Evolutionary conservation across 2,113 vertebrate genomes (phyloP).

Genomic region (Oncorhynchus clarkii): DNA sequence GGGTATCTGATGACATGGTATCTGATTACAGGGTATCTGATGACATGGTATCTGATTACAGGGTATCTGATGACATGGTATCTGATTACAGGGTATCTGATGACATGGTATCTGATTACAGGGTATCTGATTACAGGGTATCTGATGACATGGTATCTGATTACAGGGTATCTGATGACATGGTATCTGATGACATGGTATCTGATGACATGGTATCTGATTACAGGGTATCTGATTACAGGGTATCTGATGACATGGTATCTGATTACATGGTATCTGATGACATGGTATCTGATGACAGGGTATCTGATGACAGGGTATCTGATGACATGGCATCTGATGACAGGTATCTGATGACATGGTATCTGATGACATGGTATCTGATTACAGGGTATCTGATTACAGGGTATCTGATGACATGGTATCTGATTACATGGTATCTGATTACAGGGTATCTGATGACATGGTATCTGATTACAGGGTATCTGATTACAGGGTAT

Average conservation of each 20-base stretch:
- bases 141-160: background rate
- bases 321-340: no score
- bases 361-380: background rate
- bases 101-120: background rate
- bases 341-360: background rate
- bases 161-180: accelerated
- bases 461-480: background rate
- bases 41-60: no score
- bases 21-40: background rate
- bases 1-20: no score
- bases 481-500: background rate
- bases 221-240: background rate
- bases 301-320: no score
- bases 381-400: no score
- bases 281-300: background rate
- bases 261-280: no score
- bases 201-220: no score
- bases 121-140: background rate
- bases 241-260: no score
- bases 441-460: background rate
- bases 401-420: no score
- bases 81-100: no score
- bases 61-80: background rate
- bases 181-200: no score
- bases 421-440: no score